Percentiles rank a stretch among this genome's conserved stretches.
Evolutionary conservation across 1,140 invertebrate species (phyloP).

Genomic region (Augochlora pura): DNA sequence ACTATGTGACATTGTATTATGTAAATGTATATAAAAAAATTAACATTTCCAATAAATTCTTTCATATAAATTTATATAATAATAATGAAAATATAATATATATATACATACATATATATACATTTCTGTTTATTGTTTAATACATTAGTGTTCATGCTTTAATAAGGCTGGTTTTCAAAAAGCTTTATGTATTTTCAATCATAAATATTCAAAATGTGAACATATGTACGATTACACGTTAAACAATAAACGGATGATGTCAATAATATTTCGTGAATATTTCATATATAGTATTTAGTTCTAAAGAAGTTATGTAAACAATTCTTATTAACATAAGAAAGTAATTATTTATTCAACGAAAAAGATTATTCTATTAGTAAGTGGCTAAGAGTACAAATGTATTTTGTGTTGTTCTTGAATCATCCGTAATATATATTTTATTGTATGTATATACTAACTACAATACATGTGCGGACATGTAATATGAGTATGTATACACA

Average conservation of each 20-base stretch:
- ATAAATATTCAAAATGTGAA: neutral
- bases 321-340: neutral
- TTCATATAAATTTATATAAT: neutral
- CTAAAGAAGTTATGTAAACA: neutral
- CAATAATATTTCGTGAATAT: no score
- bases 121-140: neutral
- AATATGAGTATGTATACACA: no score
- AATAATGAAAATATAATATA: neutral
- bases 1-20: no score
- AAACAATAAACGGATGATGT: no score
- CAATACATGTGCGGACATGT: no score
- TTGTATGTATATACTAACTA: no score
- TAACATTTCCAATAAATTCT: neutral
- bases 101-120: no score
- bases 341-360: neutral
- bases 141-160: neutral
- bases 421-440: neutral
- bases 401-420: neutral
- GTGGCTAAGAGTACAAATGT: neutral
- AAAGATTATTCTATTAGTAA: neutral
- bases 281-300: no score
- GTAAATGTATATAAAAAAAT: no score
- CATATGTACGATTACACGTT: no score
- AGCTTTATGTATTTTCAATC: no score
- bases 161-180: conserved; percentile 15